Base-by-base conservation (phyloP, 2,113 vertebrate species). In the Dicentrarchus labrax region DNA sequence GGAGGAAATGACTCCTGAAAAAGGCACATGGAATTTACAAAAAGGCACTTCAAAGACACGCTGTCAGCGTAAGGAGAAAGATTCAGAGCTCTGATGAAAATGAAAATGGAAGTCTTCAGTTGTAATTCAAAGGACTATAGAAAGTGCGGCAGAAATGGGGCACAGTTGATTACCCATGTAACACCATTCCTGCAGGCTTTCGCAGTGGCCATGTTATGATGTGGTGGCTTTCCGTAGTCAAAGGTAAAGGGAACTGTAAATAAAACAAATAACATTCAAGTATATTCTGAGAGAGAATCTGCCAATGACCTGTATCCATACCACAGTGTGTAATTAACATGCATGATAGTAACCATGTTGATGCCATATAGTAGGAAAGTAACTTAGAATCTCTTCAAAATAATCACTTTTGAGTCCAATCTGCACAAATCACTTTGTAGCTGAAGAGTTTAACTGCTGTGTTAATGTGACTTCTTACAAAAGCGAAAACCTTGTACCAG, bases 11-110 rank as follows among this genome's bases (percentile, higher is more conserved):
- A 86, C 67, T 82, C 48, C 48, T 59, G 47, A 73, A 83, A 72
- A 82, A 77, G 48, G 39, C 83, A 36, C 22, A 53, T 17, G 9
- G 17, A 80, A 70, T 73, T 75, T 67, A 73, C 12, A 80, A 75
- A 83, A 83, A 87, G 54, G 48, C 21, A 82, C 69, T 84, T 88
- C 69, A 90, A 86, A 87, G 82, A 57, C 38, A 53, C 45, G 51
- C 61, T 60, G 76, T 80, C 53, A 66, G 47, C 8, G 3, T 56
- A 5, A 60, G 6, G 61, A 75, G 41, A 57, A 59, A 72, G 41
- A 70, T 60, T 79, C 61, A 56, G 66, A 71, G 57, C 36, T 22
- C 39, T 84, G 73, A 67, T 59, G 74, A 60, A 69, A 86, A 80
- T 75, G 41, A 73, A 81, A 80, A 80, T 67, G 13, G 60, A 88